Percentiles rank a stretch among this genome's conserved stretches.
Evolutionary conservation across 2,888 invertebrate species (phyloP).

Genomic region (Erpobdella octoculata): DNA sequence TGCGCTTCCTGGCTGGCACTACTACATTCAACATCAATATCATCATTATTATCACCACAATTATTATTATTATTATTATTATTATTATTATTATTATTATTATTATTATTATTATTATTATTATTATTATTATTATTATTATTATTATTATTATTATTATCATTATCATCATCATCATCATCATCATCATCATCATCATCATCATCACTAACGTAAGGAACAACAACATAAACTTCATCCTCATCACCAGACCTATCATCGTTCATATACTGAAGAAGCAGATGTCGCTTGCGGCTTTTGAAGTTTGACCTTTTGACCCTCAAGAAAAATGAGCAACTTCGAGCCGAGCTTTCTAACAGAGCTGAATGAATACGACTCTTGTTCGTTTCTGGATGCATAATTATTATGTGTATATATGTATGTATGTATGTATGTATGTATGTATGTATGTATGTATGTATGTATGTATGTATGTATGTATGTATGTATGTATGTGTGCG

Average conservation of each 20-base stretch:
- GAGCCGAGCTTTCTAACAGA: neutral
- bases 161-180: constrained; percentile 22
- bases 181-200: constrained; percentile 23
- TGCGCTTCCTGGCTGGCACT: no score
- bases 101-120: no score
- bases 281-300: constrained; percentile 22
- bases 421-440: neutral
- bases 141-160: constrained; percentile 18
- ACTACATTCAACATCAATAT: no score
- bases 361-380: neutral
- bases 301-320: constrained; percentile 22
- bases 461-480: neutral
- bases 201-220: neutral
- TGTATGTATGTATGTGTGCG: neutral
- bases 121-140: constrained; percentile 1
- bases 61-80: no score
- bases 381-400: neutral
- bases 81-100: no score
- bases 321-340: constrained; percentile 22
- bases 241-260: no score
- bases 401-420: neutral
- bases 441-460: neutral
- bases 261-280: neutral
- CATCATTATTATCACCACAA: no score
- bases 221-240: no score